phyloP scores from a whole-genome alignment of 2,888 invertebrate genomes.

The Acleris laterana region DNA sequence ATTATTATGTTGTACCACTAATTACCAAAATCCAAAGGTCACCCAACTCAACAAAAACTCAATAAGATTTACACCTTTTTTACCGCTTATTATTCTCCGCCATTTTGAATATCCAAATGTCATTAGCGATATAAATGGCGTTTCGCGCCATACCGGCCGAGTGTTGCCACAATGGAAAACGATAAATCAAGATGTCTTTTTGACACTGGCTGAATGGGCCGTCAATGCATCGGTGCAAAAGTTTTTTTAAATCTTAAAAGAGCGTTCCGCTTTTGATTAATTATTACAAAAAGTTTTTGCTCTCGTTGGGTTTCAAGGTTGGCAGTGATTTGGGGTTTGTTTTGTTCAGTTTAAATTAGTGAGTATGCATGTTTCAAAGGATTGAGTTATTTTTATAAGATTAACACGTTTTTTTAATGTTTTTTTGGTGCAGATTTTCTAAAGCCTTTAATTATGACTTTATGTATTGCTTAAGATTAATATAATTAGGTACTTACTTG shows the following conservation, averaged over 20 bases:
- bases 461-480: too few species aligned
- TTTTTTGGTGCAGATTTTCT: too few species aligned
- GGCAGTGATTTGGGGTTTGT: slow-evolving; percentile 2
- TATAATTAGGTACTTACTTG: too few species aligned
- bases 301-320: slow-evolving; percentile 27
- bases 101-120: slow-evolving; percentile 35
- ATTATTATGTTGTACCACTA: slow-evolving; percentile 15
- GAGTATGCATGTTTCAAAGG: neutral
- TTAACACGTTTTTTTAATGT: too few species aligned
- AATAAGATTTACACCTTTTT: slow-evolving; percentile 27
- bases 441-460: too few species aligned
- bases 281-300: slow-evolving; percentile 27
- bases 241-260: slow-evolving; percentile 26
- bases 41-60: slow-evolving; percentile 12
- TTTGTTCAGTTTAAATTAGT: slow-evolving; percentile 6
- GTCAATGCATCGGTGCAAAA: slow-evolving; percentile 35
- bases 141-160: slow-evolving; percentile 37
- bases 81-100: slow-evolving; percentile 13
- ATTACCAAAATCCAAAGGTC: slow-evolving; percentile 24
- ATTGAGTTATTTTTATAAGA: neutral
- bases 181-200: slow-evolving; percentile 37
- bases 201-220: slow-evolving; percentile 29
- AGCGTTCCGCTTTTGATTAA: slow-evolving; percentile 27
- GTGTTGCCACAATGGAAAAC: slow-evolving; percentile 29
- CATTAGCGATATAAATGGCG: slow-evolving; percentile 37